Evolutionary conservation across 2,797 vertebrate genomes (phyloP), one percentile per base, ranked within the genome.

Genomic region (Hoplostethus atlanticus): DNA sequence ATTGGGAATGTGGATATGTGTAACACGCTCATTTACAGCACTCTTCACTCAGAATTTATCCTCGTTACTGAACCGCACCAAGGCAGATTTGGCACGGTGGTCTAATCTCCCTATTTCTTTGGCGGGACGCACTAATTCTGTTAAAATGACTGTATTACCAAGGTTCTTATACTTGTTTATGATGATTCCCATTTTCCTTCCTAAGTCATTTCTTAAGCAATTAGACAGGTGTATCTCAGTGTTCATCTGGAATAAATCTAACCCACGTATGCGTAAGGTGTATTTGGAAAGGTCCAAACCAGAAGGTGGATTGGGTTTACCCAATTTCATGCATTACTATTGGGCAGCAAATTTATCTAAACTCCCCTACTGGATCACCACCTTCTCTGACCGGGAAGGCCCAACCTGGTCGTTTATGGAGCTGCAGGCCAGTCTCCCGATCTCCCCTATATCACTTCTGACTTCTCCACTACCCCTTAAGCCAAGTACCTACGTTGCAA

Each of bases 61-160:
- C 2, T 31, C 5, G n/a, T 16, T 50, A 13, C 17, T 50, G 15
- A 16, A 50, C 1, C 48, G n/a, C n/a, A 50, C 48, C 17, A 50
- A 50, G 9, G 6, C 2, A 13, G 48, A 50, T n/a, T n/a, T n/a
- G n/a, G n/a, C n/a, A n/a, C n/a, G 48, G 3, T 50, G 48, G 48
- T n/a, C 48, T 5, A n/a, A n/a, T 4, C n/a, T 50, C 1, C 48
- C 48, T 13, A 6, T 50, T 4, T 50, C 48, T 1, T 8, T 50
- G 2, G 68, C 51, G 17, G 60, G 60, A 16, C 11, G n/a, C 38
- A 10, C 48, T 36, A 50, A 50, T 15, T 63, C 31, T 6, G 36
- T 71, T 6, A 71, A 71, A 47, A 71, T 64, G 69, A 64, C 40
- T 50, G 17, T 71, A 8, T 12, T 71, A 28, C 60, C 69, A 9